Evolutionary conservation across 2,113 vertebrate species (phyloP), one percentile per base, ranked within the genome.

Genomic region (Hemiscyllium ocellatum): DNA sequence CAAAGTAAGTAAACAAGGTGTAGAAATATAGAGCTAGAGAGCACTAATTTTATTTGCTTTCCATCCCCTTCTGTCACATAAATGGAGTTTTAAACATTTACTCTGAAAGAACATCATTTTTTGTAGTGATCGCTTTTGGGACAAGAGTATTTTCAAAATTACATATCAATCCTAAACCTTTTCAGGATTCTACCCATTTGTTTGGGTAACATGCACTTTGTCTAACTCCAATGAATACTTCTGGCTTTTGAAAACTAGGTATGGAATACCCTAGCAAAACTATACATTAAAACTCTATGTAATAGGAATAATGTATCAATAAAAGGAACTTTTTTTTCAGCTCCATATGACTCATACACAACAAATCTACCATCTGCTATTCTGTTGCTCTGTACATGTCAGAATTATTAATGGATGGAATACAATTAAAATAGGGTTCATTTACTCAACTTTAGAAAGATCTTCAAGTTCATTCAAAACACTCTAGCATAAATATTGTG

Each of bases 401-500:
- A 94, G 61, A 70, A 68, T 70, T 70, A 42, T 70, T 94, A 94
- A 94, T 94, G 37, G 93, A 70, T 94, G 42, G 93, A 69, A 70
- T 70, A 8, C 37, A 70, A 69, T 72, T 70, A 70, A 69, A 22
- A 68, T 68, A 19, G 29, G 26, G 17, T 94, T 68, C 90, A 94
- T 68, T n/a, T 94, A 42, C 68, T 42, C 90, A 68, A 52, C 24
- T 17, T 24, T 10, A 89, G 50, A 52, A 87, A 20, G 8, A n/a
- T 90, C 13, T 68, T 94, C 66, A 70, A 68, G 19, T 29, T 94
- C 93, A 70, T 47, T 50, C 29, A 29, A 47, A 26, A 70, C 66
- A 94, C 61, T 94, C 70, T 72, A 42, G 37, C 37, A 26, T 42
- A 65, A 90, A 61, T 90, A 56, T 29, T 26, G 22, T 70, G n/a